Conservation (phyloP, 2,888 invertebrate species). For the Pasiphila rectangulata region DNA sequence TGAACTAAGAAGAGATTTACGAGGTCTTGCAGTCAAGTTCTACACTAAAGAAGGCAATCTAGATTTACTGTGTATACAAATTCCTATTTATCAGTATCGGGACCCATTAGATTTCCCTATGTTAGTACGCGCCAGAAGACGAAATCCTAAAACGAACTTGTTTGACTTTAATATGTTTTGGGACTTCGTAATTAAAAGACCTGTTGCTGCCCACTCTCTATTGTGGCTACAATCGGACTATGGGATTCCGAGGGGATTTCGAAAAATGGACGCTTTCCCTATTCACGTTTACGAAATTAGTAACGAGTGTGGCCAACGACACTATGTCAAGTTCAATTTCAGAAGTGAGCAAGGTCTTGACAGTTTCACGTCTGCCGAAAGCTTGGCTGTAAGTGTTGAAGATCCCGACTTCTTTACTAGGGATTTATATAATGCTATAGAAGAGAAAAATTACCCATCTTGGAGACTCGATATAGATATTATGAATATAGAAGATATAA, state of each 20-base stretch:
- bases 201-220: constrained; percentile 86
- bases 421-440: constrained; percentile 83
- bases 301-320: constrained; percentile 83
- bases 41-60: constrained; percentile 50
- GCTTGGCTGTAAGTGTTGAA: constrained; percentile 80
- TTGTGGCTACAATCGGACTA: constrained; percentile 90
- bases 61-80: constrained; percentile 65
- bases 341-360: constrained; percentile 93
- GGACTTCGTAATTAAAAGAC: constrained; percentile 73
- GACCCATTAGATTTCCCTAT: constrained; percentile 76
- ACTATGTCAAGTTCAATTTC: constrained; percentile 93
- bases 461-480: constrained; percentile 63
- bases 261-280: constrained; percentile 94
- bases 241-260: constrained; percentile 92
- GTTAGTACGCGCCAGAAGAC: constrained; percentile 76
- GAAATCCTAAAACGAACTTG: constrained; percentile 81
- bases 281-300: constrained; percentile 93
- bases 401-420: constrained; percentile 91
- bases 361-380: constrained; percentile 83
- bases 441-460: constrained; percentile 39
- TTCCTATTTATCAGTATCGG: constrained; percentile 79
- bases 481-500: constrained; percentile 45
- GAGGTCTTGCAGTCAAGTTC: constrained; percentile 68
- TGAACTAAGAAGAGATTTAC: constrained; percentile 55
- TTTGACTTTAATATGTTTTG: no score